Conservation (phyloP, 53 echinoderm and acorn worm genomes). For the Paracentrotus lividus region DNA sequence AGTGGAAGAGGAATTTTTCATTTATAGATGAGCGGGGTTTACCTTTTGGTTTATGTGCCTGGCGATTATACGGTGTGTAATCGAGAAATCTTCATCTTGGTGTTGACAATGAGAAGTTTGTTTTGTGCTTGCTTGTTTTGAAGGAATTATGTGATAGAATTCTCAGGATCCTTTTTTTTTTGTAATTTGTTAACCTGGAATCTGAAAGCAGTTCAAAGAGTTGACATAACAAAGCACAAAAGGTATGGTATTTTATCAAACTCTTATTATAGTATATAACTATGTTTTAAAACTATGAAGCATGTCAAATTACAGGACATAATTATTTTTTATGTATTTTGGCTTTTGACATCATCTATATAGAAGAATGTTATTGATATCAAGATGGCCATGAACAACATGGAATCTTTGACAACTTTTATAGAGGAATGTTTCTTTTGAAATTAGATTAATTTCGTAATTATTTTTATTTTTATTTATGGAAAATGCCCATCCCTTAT, state of each 20-base stretch:
- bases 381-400: too few species aligned
- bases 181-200: not conserved
- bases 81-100: not conserved
- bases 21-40: not conserved
- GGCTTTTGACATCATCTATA: too few species aligned
- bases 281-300: too few species aligned
- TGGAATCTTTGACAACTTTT: not conserved
- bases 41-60: not conserved
- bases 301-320: too few species aligned
- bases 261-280: too few species aligned
- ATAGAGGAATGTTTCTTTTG: not conserved
- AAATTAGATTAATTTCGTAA: too few species aligned
- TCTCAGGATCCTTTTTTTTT: not conserved
- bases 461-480: too few species aligned
- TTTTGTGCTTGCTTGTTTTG: not conserved
- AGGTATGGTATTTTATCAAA: not conserved
- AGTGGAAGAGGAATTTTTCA: not conserved
- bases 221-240: not conserved
- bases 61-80: not conserved
- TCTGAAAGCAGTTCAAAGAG: not conserved
- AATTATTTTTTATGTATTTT: too few species aligned
- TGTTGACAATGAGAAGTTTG: not conserved
- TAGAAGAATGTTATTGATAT: too few species aligned
- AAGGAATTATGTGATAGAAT: not conserved
- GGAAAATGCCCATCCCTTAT: too few species aligned